phyloP scores from a whole-genome alignment of 2,797 vertebrate species.

The Tokudaia muenninki region DNA sequence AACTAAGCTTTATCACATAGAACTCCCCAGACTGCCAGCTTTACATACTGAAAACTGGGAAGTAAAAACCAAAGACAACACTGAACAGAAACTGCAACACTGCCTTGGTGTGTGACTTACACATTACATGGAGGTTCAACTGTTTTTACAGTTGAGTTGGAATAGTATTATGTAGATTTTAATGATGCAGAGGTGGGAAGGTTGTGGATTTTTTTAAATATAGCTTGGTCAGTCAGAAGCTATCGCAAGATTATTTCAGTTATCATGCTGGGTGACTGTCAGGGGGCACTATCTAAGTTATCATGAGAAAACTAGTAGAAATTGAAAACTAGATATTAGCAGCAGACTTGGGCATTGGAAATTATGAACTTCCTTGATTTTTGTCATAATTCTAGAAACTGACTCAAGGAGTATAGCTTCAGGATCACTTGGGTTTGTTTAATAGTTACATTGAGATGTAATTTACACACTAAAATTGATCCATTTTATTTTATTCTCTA shows the following conservation, averaged over 20 bases:
- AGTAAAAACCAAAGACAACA: slow-evolving; percentile 38
- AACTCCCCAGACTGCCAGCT: not conserved
- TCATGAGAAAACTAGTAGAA: not conserved
- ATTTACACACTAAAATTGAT: not conserved
- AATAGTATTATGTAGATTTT: slow-evolving; percentile 9
- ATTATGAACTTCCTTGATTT: slow-evolving; percentile 34
- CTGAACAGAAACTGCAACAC: not conserved
- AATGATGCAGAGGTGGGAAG: not conserved
- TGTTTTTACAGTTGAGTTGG: slow-evolving; percentile 70
- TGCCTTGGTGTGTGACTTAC: not conserved
- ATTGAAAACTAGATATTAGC: not conserved
- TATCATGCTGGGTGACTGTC: not conserved
- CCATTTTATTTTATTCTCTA: not conserved
- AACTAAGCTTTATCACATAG: slow-evolving; percentile 39
- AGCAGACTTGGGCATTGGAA: slow-evolving; percentile 15
- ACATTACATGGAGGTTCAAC: slow-evolving; percentile 67
- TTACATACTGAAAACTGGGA: not conserved
- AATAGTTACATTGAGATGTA: slow-evolving; percentile 8
- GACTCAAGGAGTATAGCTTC: not conserved
- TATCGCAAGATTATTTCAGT: slow-evolving; percentile 3
- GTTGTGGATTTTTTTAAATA: not conserved
- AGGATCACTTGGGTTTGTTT: not conserved
- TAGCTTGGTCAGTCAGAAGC: not conserved
- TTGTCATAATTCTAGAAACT: not conserved
- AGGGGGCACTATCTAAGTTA: not conserved